Base-by-base conservation (phyloP, 2,797 vertebrate species). In the Aviceda leuphotes region DNA sequence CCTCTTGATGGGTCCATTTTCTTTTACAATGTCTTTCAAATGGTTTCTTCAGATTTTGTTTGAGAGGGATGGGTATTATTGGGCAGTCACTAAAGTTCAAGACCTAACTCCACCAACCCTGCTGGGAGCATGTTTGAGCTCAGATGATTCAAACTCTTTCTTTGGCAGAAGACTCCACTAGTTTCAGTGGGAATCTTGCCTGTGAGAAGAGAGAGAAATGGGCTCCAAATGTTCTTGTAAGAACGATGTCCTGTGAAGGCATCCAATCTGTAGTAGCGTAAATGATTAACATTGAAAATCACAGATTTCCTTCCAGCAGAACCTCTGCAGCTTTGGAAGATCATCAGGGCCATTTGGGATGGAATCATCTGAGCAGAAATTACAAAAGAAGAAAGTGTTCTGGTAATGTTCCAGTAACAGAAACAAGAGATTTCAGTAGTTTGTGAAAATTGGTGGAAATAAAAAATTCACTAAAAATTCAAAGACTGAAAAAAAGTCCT, bases 191-290 rank as follows among this genome's bases (percentile, higher is more conserved):
- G 63, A 89, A 89, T 84, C 58, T 56, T 92, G 74, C 73, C 47
- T 21, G 8, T 31, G 67, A 93, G 49, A 85, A 68, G 26, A 81
- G 73, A 79, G 15, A 80, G n/a, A 93, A 96, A 91, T 37, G 31
- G 77, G 30, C 11, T 94, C 87, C 83, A 94, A 93, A 88, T 80
- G 55, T 95, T 83, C 73, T 55, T 80, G 20, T 79, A 90, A 84
- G 66, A 83, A 93, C 24, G 65, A 76, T 43, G n/a, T 79, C 39
- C 55, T 61, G 49, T 44, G 80, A 82, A 84, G 44, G 56, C 44
- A 87, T 86, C 58, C 78, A 68, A 21, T 76, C 65, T 37, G 72
- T 47, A 80, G 72, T 26, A 86, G 46, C 1, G 1, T 47, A 71
- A 80, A 49, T 76, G 4, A 93, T 0, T 61, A 90, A 61, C 33